Conservation (phyloP, 2,888 invertebrate species). For the Epinotia ramella region DNA sequence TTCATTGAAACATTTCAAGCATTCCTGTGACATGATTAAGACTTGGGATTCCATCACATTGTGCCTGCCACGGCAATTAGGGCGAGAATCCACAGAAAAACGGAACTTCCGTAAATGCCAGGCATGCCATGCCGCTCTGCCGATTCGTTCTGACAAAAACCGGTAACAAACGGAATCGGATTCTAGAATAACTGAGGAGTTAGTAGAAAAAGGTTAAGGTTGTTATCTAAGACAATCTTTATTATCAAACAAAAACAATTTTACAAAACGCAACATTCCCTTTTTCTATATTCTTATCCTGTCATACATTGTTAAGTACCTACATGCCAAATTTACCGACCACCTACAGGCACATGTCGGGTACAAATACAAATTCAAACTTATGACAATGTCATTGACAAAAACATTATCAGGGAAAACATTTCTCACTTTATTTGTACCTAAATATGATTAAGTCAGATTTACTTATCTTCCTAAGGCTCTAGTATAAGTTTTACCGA, state of each 20-base stretch:
- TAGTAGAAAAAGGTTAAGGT: background rate
- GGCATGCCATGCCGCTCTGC: constrained; percentile 60
- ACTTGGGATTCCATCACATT: constrained; percentile 43
- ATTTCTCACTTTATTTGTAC: too few species aligned
- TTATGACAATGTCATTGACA: too few species aligned
- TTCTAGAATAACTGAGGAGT: constrained; percentile 20
- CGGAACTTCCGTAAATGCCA: constrained; percentile 67
- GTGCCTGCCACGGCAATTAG: constrained; percentile 27
- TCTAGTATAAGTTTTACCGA: too few species aligned
- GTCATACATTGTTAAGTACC: background rate
- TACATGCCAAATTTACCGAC: too few species aligned
- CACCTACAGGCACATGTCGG: too few species aligned
- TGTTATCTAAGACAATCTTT: background rate
- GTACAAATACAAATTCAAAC: too few species aligned
- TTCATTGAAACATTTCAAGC: constrained; percentile 16
- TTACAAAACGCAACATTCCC: too few species aligned
- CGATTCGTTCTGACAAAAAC: constrained; percentile 62
- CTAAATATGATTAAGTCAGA: too few species aligned
- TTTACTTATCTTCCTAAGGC: too few species aligned
- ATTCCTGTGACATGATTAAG: constrained; percentile 41
- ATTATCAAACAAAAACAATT: background rate
- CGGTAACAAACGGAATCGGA: constrained; percentile 29
- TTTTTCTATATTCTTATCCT: background rate
- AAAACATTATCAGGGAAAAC: too few species aligned
- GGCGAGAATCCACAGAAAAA: constrained; percentile 49